Conservation (phyloP, 2,888 invertebrate species). For the Ametastegia equiseti region DNA sequence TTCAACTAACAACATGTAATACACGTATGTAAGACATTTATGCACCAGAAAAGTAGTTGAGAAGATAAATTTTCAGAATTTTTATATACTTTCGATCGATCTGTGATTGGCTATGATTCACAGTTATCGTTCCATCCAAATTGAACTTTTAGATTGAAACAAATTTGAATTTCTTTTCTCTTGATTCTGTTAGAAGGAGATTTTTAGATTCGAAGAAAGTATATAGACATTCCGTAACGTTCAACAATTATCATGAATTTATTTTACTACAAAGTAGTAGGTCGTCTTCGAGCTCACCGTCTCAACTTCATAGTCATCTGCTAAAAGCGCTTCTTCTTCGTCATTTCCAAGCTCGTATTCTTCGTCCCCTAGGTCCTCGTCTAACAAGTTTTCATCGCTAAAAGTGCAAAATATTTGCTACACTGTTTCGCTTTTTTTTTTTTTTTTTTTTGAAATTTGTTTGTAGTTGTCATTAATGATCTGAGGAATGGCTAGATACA, state of each 20-base stretch:
- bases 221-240: slow-evolving; percentile 35
- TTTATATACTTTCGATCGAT: slow-evolving; percentile 35
- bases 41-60: neutral
- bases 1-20: slow-evolving; percentile 27
- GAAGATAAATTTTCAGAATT: slow-evolving; percentile 24
- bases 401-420: slow-evolving; percentile 28
- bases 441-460: too few species aligned
- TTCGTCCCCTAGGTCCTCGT: slow-evolving; percentile 75
- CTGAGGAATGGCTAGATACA: too few species aligned
- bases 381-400: slow-evolving; percentile 74
- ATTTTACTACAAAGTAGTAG: slow-evolving; percentile 45
- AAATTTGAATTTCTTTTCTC: neutral
- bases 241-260: slow-evolving; percentile 31
- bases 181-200: neutral
- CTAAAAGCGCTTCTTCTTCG: slow-evolving; percentile 76
- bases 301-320: slow-evolving; percentile 74
- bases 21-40: slow-evolving; percentile 23
- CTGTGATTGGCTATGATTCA: too few species aligned
- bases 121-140: neutral
- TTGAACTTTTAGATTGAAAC: neutral
- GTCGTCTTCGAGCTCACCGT: slow-evolving; percentile 68
- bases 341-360: slow-evolving; percentile 76
- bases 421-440: neutral
- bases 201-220: slow-evolving; percentile 29
- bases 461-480: too few species aligned